Evolutionary conservation across 2,797 vertebrate species (phyloP), one percentile per base, ranked within the genome.

Genomic region (Melanotaenia trifasciata): DNA sequence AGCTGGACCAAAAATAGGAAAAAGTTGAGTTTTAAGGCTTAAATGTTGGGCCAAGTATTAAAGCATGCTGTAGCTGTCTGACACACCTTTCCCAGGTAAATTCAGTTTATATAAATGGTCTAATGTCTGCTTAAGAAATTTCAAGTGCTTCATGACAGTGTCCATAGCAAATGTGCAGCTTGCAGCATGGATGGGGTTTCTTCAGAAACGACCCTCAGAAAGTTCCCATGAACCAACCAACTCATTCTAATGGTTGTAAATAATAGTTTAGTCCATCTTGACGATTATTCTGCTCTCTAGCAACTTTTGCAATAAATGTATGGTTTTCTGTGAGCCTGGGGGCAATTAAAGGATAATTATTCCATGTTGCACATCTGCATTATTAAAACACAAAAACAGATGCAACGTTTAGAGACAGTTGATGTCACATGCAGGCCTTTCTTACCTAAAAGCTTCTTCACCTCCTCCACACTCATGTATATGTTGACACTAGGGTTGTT

Each of bases 391-490:
- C 28, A 30, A 30, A 30, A 30, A n/a, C 18, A 64, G 1, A 64
- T 9, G 50, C 20, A 65, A 65, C 71, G 45, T 79, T 70, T 35
- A 9, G 0, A 62, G 38, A 79, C 76, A 78, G 66, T 64, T 78
- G 67, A 14, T 22, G 62, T 28, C 16, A 8, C 4, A 16, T 3
- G 13, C 5, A 63, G 81, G 70, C 82, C 75, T 64, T 50, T 35
- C 91, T 92, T 87, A 95, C 95, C 95, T 38, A 95, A 74, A 47
- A 95, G 90, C 78, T 94, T 95, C 87, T 94, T 94, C 78, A 95
- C 94, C 84, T 95, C 95, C 71, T 95, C 94, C 67, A 93, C 92
- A 58, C 93, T 95, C 93, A 95, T 94, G 88, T 93, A 95, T 4
- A 95, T 93, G 90, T 95, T 95, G 87, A 95, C 93, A 65, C 87